These are phyloP conservation scores for Malaclemys terrapin DNA, from an alignment of 2,113 vertebrate species.

Conservation along the genomic window DNA sequence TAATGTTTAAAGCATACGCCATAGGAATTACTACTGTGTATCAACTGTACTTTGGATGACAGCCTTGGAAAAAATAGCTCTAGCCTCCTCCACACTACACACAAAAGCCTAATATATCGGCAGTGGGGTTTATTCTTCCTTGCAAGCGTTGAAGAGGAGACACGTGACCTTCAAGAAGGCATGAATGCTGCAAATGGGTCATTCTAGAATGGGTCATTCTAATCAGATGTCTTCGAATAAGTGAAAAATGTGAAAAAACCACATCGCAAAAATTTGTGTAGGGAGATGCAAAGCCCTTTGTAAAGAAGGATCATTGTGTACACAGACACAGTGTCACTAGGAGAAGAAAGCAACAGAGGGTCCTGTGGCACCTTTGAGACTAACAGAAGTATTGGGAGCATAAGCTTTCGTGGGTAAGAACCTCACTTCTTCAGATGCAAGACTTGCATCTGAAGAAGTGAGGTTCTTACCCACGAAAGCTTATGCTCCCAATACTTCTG, in stretches of 20 bases:
- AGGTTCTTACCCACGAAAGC: no score
- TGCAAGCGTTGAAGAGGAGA: background rate
- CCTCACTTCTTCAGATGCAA: no score
- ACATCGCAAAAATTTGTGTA: background rate
- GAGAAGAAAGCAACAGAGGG: no score
- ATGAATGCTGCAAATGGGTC: background rate
- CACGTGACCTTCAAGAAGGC: background rate
- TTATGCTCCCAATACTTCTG: no score
- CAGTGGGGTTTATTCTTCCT: background rate
- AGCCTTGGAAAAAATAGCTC: background rate
- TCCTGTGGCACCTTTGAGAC: no score
- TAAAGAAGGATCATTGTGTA: background rate
- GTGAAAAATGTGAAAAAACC: background rate
- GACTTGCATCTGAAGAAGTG: no score
- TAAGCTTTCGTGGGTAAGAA: no score
- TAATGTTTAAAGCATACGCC: background rate
- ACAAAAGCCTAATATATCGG: background rate
- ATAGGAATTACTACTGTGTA: background rate
- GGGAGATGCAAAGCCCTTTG: background rate
- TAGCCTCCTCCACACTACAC: background rate
- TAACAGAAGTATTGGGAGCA: no score
- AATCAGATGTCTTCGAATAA: background rate
- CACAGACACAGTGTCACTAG: no score
- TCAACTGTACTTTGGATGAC: background rate
- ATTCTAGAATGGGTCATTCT: background rate